Percentiles rank a stretch among this genome's conserved stretches.
These are phyloP conservation scores for Halichoerus grypus DNA, from an alignment of 2,113 vertebrate species.

Conservation along the genomic window DNA sequence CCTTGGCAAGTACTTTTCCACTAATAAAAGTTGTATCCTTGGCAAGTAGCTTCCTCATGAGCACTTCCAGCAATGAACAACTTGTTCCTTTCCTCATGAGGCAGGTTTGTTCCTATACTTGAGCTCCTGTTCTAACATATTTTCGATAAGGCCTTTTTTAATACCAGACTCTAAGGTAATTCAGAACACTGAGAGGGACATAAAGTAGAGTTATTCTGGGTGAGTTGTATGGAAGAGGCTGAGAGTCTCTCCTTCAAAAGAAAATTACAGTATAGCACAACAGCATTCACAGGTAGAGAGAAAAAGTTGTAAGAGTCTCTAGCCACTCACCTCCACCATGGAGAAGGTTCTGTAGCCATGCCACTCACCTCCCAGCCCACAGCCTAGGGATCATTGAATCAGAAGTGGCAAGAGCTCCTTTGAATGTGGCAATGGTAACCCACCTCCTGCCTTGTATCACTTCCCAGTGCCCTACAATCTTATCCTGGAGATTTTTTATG, in stretches of 20 bases:
- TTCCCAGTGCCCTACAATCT: background rate
- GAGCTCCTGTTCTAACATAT: background rate
- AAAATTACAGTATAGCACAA: background rate
- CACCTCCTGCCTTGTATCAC: background rate
- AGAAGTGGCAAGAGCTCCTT: background rate
- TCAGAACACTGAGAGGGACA: background rate
- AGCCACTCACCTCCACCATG: background rate
- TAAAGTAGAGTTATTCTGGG: background rate
- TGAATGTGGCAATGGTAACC: background rate
- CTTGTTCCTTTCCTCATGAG: background rate
- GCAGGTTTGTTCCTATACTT: background rate
- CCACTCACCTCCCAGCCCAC: background rate
- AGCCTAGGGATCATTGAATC: background rate
- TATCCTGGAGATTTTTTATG: background rate
- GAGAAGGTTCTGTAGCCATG: background rate
- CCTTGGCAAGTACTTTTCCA: background rate
- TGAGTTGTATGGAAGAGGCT: background rate
- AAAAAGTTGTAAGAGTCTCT: background rate
- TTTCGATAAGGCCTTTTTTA: constrained; percentile 25
- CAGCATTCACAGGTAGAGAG: background rate
- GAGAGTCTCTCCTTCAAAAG: background rate
- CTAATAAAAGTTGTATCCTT: background rate
- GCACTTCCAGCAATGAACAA: background rate
- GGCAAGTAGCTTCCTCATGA: background rate
- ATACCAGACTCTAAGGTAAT: background rate